These are phyloP conservation scores for Ericerus pela DNA, from an alignment of 1,140 invertebrate species.

Conservation along the genomic window DNA sequence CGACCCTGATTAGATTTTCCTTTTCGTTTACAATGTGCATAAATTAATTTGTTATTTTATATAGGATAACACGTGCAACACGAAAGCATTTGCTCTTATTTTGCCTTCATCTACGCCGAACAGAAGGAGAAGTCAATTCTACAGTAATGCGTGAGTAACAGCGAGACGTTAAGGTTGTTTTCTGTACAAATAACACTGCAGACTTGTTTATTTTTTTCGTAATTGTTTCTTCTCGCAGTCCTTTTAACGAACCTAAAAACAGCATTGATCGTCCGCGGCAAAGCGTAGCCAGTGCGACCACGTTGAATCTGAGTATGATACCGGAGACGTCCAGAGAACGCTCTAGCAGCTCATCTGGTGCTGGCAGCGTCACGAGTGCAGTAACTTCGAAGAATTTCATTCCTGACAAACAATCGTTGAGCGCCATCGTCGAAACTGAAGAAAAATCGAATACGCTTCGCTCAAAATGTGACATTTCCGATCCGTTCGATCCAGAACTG, in stretches of 20 bases:
- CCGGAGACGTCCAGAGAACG: slow-evolving; percentile 22
- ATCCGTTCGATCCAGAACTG: slow-evolving; percentile 18
- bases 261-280: not conserved
- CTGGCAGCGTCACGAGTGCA: not conserved
- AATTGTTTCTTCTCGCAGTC: not conserved
- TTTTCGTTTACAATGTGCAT: too few relatives aligned
- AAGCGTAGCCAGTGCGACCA: not conserved
- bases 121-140: not conserved
- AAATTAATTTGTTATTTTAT: too few relatives aligned
- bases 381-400: slow-evolving; percentile 9
- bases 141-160: not conserved
- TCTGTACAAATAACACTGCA: not conserved
- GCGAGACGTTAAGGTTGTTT: not conserved
- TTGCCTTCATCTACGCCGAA: slow-evolving; percentile 11
- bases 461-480: slow-evolving; percentile 6
- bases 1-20: too few relatives aligned
- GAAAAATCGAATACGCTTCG: not conserved
- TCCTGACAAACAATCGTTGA: not conserved
- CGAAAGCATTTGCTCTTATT: slow-evolving; percentile 8
- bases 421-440: too few relatives aligned
- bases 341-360: slow-evolving; percentile 18
- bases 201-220: not conserved
- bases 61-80: slow-evolving; percentile 9
- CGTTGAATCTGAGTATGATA: slow-evolving; percentile 20
- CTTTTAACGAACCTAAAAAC: not conserved